Evolutionary conservation across 1,140 invertebrate species (phyloP), one percentile per base, ranked within the genome.

Genomic region (Melanaphis sacchari): DNA sequence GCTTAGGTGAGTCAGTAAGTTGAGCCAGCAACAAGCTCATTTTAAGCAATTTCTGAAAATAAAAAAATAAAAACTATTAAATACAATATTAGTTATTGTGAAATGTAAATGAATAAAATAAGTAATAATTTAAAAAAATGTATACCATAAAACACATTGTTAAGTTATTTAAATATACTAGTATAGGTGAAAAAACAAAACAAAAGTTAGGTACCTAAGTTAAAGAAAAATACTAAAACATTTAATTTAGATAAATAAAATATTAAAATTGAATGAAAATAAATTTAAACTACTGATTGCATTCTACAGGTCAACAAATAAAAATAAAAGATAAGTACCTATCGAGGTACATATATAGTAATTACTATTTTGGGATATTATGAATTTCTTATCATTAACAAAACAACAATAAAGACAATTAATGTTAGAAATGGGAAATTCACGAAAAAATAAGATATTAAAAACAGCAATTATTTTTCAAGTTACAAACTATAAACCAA

Each of bases 11-110:
- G n/a, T 93, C 91, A 52, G 81, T 84, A 43, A 66, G 15, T 66
- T 66, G 59, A 5, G 40, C 24, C 11, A 85, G 36, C 6, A 84
- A 52, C 24, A 85, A 40, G 41, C 81, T 93, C 91, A 93, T 93
- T 93, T 93, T 93, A 82, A 93, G 49, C 52, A 84, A 93, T 93
- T 85, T 93, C 91, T 93, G 36, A 85, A 93, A 92, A 84, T 40
- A 40, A 52, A 82, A 92, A 92, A 88, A 46, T 49, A 46, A n/a
- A n/a, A 89, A 31, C 24, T 7, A 1, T n/a, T 90, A 90, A 26
- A 1, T 90, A 43, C 9, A 31, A n/a, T 4, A 40, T 85, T 43
- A 41, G 3, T 84, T 41, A 84, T 41, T 84, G 9, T 40, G n/a
- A n/a, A 81, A n/a, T 7, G 24, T 46, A 66, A 18, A 90, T 66